phyloP scores from a whole-genome alignment of 2,888 invertebrate species.

The Drosophila dives region DNA sequence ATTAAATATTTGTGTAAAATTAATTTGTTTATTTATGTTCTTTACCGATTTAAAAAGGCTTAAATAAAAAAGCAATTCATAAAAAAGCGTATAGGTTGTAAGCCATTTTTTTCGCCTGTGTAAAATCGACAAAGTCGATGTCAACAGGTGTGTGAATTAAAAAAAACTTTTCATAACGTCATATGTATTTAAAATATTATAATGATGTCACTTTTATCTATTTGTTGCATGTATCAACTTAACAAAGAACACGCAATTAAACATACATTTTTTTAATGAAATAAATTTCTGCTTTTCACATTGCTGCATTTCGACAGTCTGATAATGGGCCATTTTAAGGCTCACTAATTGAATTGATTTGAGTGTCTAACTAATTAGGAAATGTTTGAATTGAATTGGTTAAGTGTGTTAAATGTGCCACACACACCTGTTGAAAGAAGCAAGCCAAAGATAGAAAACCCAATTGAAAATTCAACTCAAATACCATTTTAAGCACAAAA shows the following conservation, averaged over 20 bases:
- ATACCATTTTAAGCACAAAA: constrained; percentile 48
- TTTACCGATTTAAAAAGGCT: neutral
- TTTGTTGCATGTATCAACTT: neutral
- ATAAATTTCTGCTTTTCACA: constrained; percentile 9
- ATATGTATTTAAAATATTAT: neutral
- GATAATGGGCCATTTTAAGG: constrained; percentile 15
- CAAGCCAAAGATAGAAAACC: constrained; percentile 14
- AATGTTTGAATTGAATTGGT: constrained; percentile 53
- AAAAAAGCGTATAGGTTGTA: neutral
- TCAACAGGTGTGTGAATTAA: constrained; percentile 1
- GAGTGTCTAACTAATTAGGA: constrained; percentile 31
- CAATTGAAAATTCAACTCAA: constrained; percentile 44
- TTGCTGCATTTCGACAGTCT: constrained; percentile 5
- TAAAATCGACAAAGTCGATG: neutral
- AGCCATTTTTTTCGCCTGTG: neutral
- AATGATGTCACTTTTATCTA: neutral
- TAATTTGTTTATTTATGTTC: neutral
- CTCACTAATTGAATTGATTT: neutral
- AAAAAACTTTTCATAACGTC: neutral
- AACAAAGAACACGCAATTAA: neutral
- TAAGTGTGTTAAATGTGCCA: constrained; percentile 51
- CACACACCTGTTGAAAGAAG: no score
- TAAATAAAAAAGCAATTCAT: neutral
- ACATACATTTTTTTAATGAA: constrained; percentile 33
- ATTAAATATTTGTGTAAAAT: neutral